These are phyloP conservation scores for Syngnathus floridae DNA, from an alignment of 2,113 vertebrate species.

Conservation along the genomic window DNA sequence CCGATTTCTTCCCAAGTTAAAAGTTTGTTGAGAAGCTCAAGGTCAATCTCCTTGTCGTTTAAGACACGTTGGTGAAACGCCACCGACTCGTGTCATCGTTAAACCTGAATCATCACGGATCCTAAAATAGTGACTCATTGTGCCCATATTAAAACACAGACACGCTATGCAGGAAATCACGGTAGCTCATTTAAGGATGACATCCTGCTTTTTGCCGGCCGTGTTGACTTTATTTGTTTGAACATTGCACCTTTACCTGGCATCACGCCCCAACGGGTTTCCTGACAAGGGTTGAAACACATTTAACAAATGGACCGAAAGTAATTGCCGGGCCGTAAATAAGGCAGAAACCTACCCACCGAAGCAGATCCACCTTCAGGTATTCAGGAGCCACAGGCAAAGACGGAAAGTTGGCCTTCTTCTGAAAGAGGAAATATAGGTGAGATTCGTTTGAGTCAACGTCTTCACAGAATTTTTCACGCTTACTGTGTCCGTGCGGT, in stretches of 20 bases:
- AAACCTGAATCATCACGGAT: conserved; percentile 13
- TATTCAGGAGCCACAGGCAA: conserved; percentile 37
- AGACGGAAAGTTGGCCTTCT: conserved; percentile 15
- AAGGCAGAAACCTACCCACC: conserved; percentile 32
- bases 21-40: too few relatives aligned
- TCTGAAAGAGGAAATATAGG: conserved; percentile 29
- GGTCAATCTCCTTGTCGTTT: too few relatives aligned
- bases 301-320: conserved; percentile 66
- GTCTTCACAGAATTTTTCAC: background rate
- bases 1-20: too few relatives aligned
- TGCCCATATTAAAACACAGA: conserved; percentile 9
- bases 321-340: conserved; percentile 48
- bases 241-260: conserved; percentile 60
- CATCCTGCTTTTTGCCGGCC: conserved; percentile 57
- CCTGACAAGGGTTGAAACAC: conserved; percentile 12
- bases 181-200: conserved; percentile 48
- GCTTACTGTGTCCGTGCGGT: conserved; percentile 5
- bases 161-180: conserved; percentile 33
- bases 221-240: conserved; percentile 54
- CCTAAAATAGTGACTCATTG: conserved; percentile 30
- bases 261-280: conserved; percentile 50
- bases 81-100: conserved; percentile 4
- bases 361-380: conserved; percentile 7
- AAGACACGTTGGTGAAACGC: background rate
- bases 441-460: conserved; percentile 31